Conservation (phyloP, 2,113 vertebrate species). For the Copsychus sechellarum region DNA sequence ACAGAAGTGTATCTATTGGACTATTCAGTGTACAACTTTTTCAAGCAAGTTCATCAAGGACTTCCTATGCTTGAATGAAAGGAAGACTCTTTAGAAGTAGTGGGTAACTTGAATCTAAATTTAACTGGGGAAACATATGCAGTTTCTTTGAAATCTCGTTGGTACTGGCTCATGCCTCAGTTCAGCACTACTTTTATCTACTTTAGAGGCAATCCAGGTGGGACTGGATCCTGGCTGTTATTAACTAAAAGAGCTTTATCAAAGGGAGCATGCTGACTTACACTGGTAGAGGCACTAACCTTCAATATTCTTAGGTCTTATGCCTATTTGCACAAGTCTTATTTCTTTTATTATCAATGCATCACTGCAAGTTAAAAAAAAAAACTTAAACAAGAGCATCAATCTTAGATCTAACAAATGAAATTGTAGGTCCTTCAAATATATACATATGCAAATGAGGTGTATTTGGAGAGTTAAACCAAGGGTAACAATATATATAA, state of each 20-base stretch:
- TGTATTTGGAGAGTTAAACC: conserved; percentile 54
- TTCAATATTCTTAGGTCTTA: conserved; percentile 29
- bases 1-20: background rate
- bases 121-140: background rate
- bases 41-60: background rate
- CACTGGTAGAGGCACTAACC: background rate
- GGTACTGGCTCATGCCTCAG: background rate
- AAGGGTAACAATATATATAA: background rate
- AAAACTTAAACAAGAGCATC: background rate
- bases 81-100: background rate
- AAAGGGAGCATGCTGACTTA: background rate
- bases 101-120: background rate
- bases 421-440: conserved; percentile 49
- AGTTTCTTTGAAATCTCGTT: conserved; percentile 44
- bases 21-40: background rate
- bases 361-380: background rate
- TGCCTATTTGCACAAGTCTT: conserved; percentile 15
- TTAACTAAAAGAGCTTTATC: background rate
- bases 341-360: conserved; percentile 19
- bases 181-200: conserved; percentile 51
- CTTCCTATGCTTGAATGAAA: background rate
- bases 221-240: background rate
- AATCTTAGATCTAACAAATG: background rate
- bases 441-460: conserved; percentile 45
- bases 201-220: background rate